These are phyloP conservation scores for Myotis davidii DNA, from an alignment of 2,113 vertebrate genomes.

Conservation along the genomic window DNA sequence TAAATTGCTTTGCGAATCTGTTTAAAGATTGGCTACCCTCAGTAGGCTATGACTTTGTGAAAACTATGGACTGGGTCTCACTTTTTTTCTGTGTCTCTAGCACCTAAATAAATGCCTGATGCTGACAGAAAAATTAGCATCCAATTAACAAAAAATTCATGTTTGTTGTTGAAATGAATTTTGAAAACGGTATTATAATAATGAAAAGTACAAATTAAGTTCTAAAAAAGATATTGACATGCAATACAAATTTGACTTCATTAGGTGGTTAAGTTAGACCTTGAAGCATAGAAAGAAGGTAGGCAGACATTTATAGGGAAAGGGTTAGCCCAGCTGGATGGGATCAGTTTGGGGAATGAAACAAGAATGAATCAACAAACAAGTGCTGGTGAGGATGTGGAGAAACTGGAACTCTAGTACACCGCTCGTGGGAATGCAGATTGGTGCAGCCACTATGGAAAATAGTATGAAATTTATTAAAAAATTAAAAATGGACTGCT, in stretches of 20 bases:
- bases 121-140: not conserved
- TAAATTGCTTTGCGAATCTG: not conserved
- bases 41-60: not conserved
- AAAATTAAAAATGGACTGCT: too few species aligned
- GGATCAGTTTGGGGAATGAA: not conserved
- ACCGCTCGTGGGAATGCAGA: too few species aligned
- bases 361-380: not conserved
- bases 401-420: too few species aligned
- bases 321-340: not conserved
- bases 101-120: not conserved
- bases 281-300: not conserved
- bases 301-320: not conserved
- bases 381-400: too few species aligned
- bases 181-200: not conserved
- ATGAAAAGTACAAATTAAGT: constrained; percentile 10
- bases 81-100: not conserved
- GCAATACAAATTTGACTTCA: not conserved
- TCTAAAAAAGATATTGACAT: not conserved
- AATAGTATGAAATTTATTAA: too few species aligned
- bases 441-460: too few species aligned
- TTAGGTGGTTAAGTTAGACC: not conserved
- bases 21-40: not conserved
- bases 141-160: not conserved
- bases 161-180: not conserved
- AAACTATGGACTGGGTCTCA: not conserved